These are phyloP conservation scores for Drosophila yakuba DNA, from an alignment of 1,140 invertebrate genomes.

Conservation along the genomic window DNA sequence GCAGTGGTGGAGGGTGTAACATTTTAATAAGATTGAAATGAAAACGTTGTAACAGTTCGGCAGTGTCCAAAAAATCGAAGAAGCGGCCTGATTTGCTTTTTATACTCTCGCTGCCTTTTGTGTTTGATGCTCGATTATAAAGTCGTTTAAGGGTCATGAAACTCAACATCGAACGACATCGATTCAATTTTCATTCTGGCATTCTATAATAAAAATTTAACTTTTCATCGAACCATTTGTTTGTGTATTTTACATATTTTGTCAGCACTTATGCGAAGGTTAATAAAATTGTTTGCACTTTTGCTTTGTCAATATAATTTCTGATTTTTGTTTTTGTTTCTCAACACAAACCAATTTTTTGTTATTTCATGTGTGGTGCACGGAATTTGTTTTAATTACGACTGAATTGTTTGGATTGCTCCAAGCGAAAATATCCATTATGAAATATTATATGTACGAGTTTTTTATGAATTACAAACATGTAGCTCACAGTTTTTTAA, in stretches of 20 bases:
- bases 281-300: conserved; percentile 30
- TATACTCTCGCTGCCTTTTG: conserved; percentile 29
- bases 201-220: conserved; percentile 17
- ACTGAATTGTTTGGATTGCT: conserved; percentile 38
- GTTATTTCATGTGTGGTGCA: conserved; percentile 16
- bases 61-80: conserved; percentile 19
- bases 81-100: conserved; percentile 37
- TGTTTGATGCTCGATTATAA: conserved; percentile 48
- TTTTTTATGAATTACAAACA: neutral
- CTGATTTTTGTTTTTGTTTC: conserved; percentile 14
- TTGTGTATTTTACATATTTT: conserved; percentile 17
- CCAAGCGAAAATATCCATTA: conserved; percentile 10
- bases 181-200: conserved; percentile 29
- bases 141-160: conserved; percentile 51
- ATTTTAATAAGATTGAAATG: conserved; percentile 83
- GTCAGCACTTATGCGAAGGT: conserved; percentile 3
- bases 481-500: no score
- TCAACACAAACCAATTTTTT: conserved; percentile 24
- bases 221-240: conserved; percentile 10
- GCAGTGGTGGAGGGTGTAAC: conserved; percentile 49
- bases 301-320: conserved; percentile 27
- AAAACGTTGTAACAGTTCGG: conserved; percentile 78
- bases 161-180: conserved; percentile 32
- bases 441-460: conserved; percentile 6
- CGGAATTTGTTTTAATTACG: conserved; percentile 37